phyloP scores from a whole-genome alignment of 2,113 vertebrate species.

The Poecile atricapillus region DNA sequence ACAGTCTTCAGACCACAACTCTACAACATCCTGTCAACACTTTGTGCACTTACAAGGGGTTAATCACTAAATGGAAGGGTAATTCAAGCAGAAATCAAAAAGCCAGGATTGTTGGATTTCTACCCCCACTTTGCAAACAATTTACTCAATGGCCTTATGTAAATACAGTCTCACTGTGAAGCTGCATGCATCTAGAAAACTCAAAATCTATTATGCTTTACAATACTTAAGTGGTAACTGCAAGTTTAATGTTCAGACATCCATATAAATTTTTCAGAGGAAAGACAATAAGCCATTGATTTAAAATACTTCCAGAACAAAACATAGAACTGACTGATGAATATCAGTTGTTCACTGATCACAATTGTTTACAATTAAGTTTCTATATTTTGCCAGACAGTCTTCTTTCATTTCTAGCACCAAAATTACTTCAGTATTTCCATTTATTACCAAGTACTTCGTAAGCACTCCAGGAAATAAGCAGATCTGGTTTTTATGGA shows the following conservation, averaged over 20 bases:
- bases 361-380: background rate
- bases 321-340: background rate
- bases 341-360: background rate
- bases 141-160: background rate
- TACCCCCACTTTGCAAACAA: background rate
- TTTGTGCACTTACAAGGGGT: background rate
- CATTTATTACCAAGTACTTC: background rate
- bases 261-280: background rate
- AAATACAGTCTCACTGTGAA: background rate
- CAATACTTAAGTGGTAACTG: background rate
- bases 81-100: background rate
- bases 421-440: background rate
- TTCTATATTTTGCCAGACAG: background rate
- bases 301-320: background rate
- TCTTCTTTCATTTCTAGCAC: background rate
- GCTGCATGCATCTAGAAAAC: background rate
- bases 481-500: background rate
- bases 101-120: background rate
- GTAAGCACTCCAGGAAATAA: background rate
- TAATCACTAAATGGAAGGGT: background rate
- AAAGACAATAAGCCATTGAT: background rate
- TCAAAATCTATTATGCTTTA: background rate
- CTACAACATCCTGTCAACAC: background rate
- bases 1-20: background rate
- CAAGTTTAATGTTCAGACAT: background rate